Evolutionary conservation across 1,140 invertebrate genomes (phyloP), one percentile per base, ranked within the genome.

Genomic region (Lasaia peninsularis): DNA sequence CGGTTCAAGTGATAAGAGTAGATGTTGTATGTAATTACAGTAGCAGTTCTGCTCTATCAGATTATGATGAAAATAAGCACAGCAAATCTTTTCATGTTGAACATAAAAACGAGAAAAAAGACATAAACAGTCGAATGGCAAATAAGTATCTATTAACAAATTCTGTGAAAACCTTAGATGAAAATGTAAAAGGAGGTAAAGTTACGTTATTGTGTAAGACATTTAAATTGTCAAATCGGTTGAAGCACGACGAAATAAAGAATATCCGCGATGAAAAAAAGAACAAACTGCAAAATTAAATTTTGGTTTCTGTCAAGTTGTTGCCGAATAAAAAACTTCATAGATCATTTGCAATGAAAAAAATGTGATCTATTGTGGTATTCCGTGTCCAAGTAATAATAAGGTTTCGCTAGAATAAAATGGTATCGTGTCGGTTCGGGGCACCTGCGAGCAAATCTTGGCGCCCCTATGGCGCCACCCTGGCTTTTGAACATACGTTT

Each of bases 201-300:
- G 83, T 86, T n/a, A 88, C 82, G n/a, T 67, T 88, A 24, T 73
- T 86, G 58, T 88, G 85, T 63, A 88, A 86, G 70, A 86, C 83
- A 21, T 88, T 80, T 64, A 82, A 72, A 56, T 62, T 88, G 52
- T 62, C 77, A 10, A 70, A 82, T 62, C 70, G 85, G 54, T 68
- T 60, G 20, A 54, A 21, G 52, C 44, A 21, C 51, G 32, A 58
- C 33, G 10, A 61, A 51, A 18, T 64, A 67, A 58, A 58, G 18
- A 62, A 69, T 21, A 60, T 49, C 14, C 40, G 24, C 14, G 52
- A 58, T 14, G 54, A 58, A 52, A 44, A 49, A 59, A 57, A 44
- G 50, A 62, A 16, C 32, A 44, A 14, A 56, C 34, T 49, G 34
- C 24, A 37, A 48, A 31, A 56, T 40, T 50, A n/a, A 37, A n/a